Evolutionary conservation across 2,888 invertebrate species (phyloP).

Genomic region (Podabrus alpinus): DNA sequence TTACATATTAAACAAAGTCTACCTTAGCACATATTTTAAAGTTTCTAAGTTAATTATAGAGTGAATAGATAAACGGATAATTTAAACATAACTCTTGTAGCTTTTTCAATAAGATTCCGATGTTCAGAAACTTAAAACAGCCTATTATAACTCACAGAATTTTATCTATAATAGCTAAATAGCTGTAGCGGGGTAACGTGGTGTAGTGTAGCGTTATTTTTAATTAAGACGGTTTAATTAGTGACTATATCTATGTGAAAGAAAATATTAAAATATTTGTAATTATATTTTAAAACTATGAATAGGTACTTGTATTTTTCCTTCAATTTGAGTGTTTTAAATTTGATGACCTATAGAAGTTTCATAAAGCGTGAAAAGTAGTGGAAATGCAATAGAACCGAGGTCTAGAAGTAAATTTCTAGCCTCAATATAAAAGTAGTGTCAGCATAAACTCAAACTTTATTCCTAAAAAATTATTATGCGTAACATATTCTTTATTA

Average conservation of each 20-base stretch:
- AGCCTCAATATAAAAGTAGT: slow-evolving; percentile 8
- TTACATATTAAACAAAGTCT: background rate
- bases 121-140: background rate
- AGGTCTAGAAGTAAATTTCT: background rate
- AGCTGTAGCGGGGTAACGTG: background rate
- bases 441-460: slow-evolving; percentile 15
- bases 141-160: too few species aligned
- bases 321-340: slow-evolving; percentile 5
- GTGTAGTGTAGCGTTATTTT: background rate
- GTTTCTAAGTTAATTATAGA: background rate
- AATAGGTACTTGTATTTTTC: background rate
- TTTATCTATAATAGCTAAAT: background rate
- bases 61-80: background rate
- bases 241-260: too few species aligned
- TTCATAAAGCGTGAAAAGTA: background rate
- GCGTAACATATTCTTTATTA: slow-evolving; percentile 7
- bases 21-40: background rate
- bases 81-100: background rate
- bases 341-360: slow-evolving; percentile 10
- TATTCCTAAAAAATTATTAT: slow-evolving; percentile 14
- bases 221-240: background rate
- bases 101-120: background rate
- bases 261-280: background rate
- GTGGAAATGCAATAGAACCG: background rate
- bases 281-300: background rate